These are phyloP conservation scores for Chelon auratus DNA, from an alignment of 2,797 vertebrate genomes.

Conservation along the genomic window DNA sequence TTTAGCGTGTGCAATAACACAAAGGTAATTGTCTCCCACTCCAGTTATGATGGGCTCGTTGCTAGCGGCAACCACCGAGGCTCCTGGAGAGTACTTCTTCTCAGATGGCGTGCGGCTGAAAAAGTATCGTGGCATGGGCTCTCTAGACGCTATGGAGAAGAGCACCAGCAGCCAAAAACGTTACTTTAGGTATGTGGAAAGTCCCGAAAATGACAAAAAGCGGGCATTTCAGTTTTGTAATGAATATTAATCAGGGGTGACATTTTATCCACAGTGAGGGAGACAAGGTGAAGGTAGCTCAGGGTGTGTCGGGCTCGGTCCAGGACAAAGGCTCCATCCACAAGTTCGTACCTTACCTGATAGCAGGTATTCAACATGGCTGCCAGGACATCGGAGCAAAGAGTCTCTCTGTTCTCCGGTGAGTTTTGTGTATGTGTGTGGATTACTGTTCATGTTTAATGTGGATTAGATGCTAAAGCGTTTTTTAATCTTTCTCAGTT, in stretches of 20 bases:
- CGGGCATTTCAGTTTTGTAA: background rate
- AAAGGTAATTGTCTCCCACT: background rate
- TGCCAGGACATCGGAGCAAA: constrained; percentile 95
- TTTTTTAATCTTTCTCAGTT: constrained; percentile 72
- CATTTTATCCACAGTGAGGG: constrained; percentile 85
- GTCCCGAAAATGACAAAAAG: background rate
- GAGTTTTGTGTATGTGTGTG: constrained; percentile 44
- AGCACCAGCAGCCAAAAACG: constrained; percentile 93
- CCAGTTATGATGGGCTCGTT: constrained; percentile 97
- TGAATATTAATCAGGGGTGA: background rate
- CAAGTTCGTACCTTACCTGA: constrained; percentile 94
- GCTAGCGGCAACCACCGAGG: constrained; percentile 93
- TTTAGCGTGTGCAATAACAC: background rate
- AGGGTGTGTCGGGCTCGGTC: constrained; percentile 92
- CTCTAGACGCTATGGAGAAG: constrained; percentile 94
- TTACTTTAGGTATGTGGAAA: constrained; percentile 88
- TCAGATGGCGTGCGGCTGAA: constrained; percentile 94
- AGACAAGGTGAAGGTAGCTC: constrained; percentile 93
- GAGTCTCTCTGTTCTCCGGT: constrained; percentile 93
- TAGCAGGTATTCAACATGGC: constrained; percentile 94
- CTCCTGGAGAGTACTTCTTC: constrained; percentile 96
- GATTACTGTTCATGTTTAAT: background rate
- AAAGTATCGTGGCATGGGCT: constrained; percentile 96
- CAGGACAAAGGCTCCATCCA: constrained; percentile 97
- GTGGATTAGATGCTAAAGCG: background rate